Evolutionary conservation across 2,888 invertebrate species (phyloP), one percentile per base, ranked within the genome.

Genomic region (Drosophila anomelani): DNA sequence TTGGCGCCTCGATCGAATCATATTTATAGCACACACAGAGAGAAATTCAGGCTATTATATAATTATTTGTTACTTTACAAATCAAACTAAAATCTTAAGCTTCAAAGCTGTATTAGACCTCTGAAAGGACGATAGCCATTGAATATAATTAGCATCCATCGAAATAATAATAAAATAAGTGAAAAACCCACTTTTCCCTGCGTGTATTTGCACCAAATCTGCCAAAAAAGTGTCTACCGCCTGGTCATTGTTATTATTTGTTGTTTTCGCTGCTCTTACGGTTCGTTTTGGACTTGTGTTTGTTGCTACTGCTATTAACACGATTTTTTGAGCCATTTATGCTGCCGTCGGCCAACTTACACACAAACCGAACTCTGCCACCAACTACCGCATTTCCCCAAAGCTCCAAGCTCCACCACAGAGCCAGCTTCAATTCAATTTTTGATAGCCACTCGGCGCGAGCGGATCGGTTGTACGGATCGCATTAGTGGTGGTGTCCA

Each of bases 351-450:
- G 51, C 60, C 41, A 53, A 51, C 51, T 34, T 34, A 51, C 51
- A 51, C 51, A 51, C 51, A 51, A n/a, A 20, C 73, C 46, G 9
- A 54, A 39, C 51, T n/a, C 49, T 4, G 8, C 49, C 7, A 51
- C 75, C 78, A 72, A 81, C 88, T 88, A 83, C 83, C 88, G 88
- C 83, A 82, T 87, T 85, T 84, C 77, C 83, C 77, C 82, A 44
- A 55, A 51, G 51, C 51, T 13, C 51, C 34, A 9, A 34, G 34
- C 51, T 23, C 67, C 56, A 58, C 20, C 36, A 2, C 34, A 12
- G 36, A 47, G 62, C 66, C 77, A 76, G 79, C 81, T 79, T 88
- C 71, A 85, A 81, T 88, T 81, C 71, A 85, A 86, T 85, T 81
- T 86, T 78, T 75, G 85, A 81, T 75, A 67, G 76, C 59, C 68